A percentile compares a stretch with the other conserved stretches of the same genome.
Evolutionary conservation across 2,113 vertebrate species (phyloP).

Genomic region (Axis porcinus): DNA sequence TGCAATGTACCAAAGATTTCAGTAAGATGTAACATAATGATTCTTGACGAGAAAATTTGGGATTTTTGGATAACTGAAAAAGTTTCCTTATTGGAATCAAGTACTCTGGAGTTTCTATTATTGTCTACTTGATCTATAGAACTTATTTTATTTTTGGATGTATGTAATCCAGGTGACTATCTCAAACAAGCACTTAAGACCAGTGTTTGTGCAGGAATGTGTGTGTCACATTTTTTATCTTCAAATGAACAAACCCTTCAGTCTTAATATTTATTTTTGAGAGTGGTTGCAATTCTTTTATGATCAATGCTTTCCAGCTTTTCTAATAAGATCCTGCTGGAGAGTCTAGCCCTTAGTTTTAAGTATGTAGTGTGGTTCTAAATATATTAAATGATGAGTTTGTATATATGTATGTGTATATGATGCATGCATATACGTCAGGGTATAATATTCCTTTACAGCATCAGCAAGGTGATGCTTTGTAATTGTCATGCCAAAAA

Average conservation of each 20-base stretch:
- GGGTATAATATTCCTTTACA: neutral
- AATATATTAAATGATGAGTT: neutral
- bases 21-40: constrained; percentile 27
- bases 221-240: neutral
- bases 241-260: neutral
- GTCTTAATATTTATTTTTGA: constrained; percentile 21
- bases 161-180: constrained; percentile 52
- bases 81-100: constrained; percentile 36
- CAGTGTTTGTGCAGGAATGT: neutral
- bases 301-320: constrained; percentile 14
- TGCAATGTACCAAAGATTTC: neutral
- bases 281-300: constrained; percentile 22
- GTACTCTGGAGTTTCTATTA: constrained; percentile 54
- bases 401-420: neutral
- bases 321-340: neutral
- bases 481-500: neutral
- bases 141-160: constrained; percentile 60
- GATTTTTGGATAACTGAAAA: neutral
- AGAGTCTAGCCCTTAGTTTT: neutral
- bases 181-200: constrained; percentile 25
- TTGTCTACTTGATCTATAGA: constrained; percentile 45
- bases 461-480: neutral
- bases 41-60: constrained; percentile 1
- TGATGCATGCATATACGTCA: neutral
- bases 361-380: neutral